Evolutionary conservation across 2,888 invertebrate genomes (phyloP), one percentile per base, ranked within the genome.

Genomic region (Melipona beecheii): DNA sequence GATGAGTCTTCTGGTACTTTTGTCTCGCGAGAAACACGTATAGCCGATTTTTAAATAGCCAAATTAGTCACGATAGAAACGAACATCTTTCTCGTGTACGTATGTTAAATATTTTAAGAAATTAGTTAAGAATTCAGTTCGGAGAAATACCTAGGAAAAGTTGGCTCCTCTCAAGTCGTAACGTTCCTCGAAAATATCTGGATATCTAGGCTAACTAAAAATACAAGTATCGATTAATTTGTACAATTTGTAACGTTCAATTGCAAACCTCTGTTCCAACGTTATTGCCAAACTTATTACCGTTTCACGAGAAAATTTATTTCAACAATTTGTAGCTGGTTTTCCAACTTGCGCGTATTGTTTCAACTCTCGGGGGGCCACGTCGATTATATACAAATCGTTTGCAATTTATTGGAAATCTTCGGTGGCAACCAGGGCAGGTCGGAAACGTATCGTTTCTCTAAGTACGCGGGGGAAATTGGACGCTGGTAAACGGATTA

Each of bases 401-500:
- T n/a, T 56, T 43, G n/a, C 27, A 24, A 17, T 49, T 75, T 31
- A n/a, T 17, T 69, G 24, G 27, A n/a, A 31, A 36, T 56, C 6
- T 17, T 11, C 4, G 19, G 17, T 9, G 15, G 19, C n/a, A n/a
- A n/a, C 24, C 36, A 21, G 0, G 43, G 43, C 43, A 11, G 74
- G 60, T 56, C 0, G 58, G 13, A 17, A 52, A 24, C 24, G 43
- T 69, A 75, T 71, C 74, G 49, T 75, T 31, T 24, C 54, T 49
- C 56, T 31, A 68, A 75, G 70, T 62, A 72, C 71, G n/a, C 83
- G 49, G 58, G 54, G 65, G 69, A 75, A 83, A 75, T 81, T 70
- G 70, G 36, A 77, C 54, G 71, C 81, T 64, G 69, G 43, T 84
- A 84, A 65, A 60, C 70, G 81, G 89, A 88, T 87, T 87, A 87